These are phyloP conservation scores for Philaethria dido DNA, from an alignment of 2,888 invertebrate genomes.

Conservation along the genomic window DNA sequence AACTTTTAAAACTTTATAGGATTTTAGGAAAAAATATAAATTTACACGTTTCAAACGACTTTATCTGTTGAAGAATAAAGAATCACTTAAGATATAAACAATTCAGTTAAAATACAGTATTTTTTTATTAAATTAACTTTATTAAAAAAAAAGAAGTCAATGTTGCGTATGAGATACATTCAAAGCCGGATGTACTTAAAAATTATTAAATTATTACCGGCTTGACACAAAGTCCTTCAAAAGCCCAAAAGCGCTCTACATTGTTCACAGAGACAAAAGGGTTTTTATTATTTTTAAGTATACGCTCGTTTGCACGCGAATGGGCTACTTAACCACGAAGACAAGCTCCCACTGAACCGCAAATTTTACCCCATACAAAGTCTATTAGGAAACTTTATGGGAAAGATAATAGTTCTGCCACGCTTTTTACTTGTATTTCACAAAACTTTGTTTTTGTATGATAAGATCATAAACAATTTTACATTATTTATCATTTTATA, in stretches of 20 bases:
- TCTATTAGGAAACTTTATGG: conserved; percentile 74
- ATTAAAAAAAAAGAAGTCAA: neutral
- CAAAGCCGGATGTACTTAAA: conserved; percentile 38
- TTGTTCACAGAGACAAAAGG: conserved; percentile 65
- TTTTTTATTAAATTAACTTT: neutral
- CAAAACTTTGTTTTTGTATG: neutral
- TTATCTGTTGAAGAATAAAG: no score
- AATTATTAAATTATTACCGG: conserved; percentile 38
- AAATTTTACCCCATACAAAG: conserved; percentile 67
- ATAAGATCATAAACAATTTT: no score
- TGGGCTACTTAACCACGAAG: conserved; percentile 84
- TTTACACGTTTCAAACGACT: no score
- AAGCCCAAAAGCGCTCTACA: conserved; percentile 40
- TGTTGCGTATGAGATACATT: neutral
- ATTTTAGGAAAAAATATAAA: no score
- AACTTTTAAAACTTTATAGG: no score
- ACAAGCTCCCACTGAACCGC: conserved; percentile 63
- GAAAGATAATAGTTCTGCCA: conserved; percentile 75
- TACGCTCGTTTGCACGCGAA: conserved; percentile 84
- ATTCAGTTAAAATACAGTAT: no score
- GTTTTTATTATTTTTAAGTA: conserved; percentile 82
- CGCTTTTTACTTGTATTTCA: conserved; percentile 76
- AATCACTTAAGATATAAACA: no score
- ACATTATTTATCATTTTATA: no score
- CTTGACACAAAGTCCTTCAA: conserved; percentile 40